Base-by-base conservation (phyloP, 1,140 invertebrate genomes). In the Thaumatotibia leucotreta region DNA sequence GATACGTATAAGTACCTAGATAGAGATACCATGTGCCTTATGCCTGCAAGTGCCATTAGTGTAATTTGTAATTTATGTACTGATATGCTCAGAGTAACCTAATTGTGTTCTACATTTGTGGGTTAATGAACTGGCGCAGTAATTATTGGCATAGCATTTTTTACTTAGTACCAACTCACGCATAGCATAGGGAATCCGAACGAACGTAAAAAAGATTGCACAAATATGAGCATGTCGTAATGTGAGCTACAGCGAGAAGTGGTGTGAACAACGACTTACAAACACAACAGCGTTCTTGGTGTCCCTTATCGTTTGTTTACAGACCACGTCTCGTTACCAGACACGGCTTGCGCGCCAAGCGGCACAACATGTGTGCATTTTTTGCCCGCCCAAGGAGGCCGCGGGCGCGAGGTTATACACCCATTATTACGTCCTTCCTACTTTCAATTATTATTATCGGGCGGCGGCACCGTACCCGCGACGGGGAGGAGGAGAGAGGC, bases 371-470 rank as follows among this genome's bases (percentile, higher is more conserved):
- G 88, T 90, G 86, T 90, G 83, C 85, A 89, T 90, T 90, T 90
- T 90, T 90, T 90, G 79, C 88, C 88, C 88, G 88, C 88, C 88
- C 88, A 90, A 90, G 86, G 88, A 89, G 88, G 88, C 86, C 88
- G 88, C 88, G 85, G 88, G 85, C 86, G 74, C 85, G 88, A 90
- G 88, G 88, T 90, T 90, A 90, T 90, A 90, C 88, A 90, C 88
- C 88, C 88, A 90, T 90, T 90, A 90, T 90, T 89, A 87, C 85
- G 88, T 90, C 88, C 88, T 90, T 90, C 88, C 88, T 90, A 90
- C 88, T 90, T 90, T 89, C 88, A 89, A 89, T 89, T 90, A 89
- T 90, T 90, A 89, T 90, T 88, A 89, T 88, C 88, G 88, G 86
- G 88, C 85, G 85, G 84, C 79, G 77, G 86, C 83, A 79, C 83